Evolutionary conservation across 2,797 vertebrate genomes (phyloP).

Genomic region (Limosa lapponica): DNA sequence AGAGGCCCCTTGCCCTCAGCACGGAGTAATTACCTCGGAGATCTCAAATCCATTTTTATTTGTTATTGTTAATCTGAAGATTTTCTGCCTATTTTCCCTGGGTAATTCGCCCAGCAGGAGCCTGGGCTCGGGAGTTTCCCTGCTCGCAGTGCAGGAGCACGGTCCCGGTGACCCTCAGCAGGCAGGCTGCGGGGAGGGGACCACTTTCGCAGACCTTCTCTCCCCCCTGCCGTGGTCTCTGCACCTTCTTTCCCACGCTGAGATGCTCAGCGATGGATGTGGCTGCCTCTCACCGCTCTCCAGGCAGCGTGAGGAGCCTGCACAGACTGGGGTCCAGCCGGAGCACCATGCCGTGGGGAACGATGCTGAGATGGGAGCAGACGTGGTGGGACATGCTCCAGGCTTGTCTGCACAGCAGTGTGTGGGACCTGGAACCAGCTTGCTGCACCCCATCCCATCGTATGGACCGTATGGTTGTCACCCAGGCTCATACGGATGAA

Average conservation of each 20-base stretch:
- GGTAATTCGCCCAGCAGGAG: slow-evolving; percentile 63
- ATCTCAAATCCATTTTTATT: slow-evolving; percentile 73
- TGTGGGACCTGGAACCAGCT: not conserved
- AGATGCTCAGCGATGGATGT: not conserved
- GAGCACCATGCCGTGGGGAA: accelerated
- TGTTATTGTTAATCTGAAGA: slow-evolving; percentile 73
- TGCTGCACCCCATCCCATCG: not conserved
- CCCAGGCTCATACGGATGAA: not conserved
- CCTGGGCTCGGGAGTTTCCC: slow-evolving; percentile 15
- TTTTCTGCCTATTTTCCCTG: slow-evolving; percentile 74
- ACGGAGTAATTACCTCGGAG: slow-evolving; percentile 53
- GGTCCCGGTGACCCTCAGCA: slow-evolving; percentile 20
- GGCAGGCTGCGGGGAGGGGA: not conserved
- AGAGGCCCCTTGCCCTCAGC: slow-evolving; percentile 67
- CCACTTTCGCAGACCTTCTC: not conserved
- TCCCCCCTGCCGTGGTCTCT: accelerated
- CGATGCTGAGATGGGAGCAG: accelerated
- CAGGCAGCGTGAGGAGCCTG: not conserved
- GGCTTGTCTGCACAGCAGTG: accelerated
- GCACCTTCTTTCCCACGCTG: slow-evolving; percentile 46
- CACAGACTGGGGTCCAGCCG: accelerated
- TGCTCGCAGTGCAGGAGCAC: not conserved
- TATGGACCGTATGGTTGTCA: accelerated
- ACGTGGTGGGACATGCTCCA: accelerated
- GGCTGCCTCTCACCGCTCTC: not conserved